Percentiles rank a stretch among this genome's conserved stretches.
Evolutionary conservation across 2,888 invertebrate species (phyloP).

Genomic region (Sinodicranocentrus sp.): DNA sequence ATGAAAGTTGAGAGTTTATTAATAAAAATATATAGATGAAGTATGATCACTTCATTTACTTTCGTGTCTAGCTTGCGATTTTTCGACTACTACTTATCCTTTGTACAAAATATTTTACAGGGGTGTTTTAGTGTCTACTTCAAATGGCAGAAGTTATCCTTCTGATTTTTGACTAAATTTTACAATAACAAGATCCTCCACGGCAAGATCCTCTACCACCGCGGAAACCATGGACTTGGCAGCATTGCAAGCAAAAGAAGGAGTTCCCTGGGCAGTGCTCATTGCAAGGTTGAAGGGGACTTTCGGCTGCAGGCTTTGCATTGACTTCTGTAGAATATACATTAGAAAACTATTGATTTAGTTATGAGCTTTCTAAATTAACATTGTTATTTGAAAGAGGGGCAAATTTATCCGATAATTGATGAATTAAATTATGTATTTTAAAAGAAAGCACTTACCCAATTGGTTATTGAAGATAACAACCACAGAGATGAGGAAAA

Average conservation of each 20-base stretch:
- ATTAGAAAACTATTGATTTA: too few relatives aligned
- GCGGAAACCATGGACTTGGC: constrained; percentile 37
- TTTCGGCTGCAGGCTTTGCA: constrained; percentile 5
- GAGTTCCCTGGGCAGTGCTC: constrained; percentile 52
- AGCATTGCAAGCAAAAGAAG: constrained; percentile 49
- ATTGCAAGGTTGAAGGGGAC: constrained; percentile 23
- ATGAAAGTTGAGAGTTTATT: too few relatives aligned
- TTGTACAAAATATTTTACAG: constrained; percentile 17
- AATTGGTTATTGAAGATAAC: neutral
- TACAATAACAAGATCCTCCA: constrained; percentile 36
- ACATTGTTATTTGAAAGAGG: neutral
- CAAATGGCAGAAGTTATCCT: neutral
- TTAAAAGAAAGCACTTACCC: too few relatives aligned
- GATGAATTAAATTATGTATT: neutral
- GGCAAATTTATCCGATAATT: neutral
- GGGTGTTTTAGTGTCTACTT: too few relatives aligned
- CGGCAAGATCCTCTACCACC: constrained; percentile 37
- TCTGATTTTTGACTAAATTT: constrained; percentile 3
- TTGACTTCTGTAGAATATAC: neutral
- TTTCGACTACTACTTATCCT: too few relatives aligned
- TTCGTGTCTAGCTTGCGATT: too few relatives aligned
- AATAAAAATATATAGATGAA: too few relatives aligned
- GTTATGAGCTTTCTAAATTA: neutral
- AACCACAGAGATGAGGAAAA: neutral
- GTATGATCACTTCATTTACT: too few relatives aligned